Evolutionary conservation across 2,113 vertebrate genomes (phyloP).

Genomic region (Delphinus delphis): DNA sequence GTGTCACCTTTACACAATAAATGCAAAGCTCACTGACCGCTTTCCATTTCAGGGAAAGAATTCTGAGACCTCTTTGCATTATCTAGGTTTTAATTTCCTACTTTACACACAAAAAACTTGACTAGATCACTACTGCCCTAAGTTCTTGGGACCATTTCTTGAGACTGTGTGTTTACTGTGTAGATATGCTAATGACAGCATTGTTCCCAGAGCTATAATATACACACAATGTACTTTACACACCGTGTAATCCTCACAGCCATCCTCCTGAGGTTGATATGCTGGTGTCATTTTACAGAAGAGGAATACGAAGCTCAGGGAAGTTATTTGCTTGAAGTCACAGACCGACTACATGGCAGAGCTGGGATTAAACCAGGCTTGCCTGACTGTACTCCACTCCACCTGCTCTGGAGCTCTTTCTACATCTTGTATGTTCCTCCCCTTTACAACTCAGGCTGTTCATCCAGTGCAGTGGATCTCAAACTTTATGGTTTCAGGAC

Average conservation of each 20-base stretch:
- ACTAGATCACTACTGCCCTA: not conserved
- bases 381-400: not conserved
- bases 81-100: slow-evolving; percentile 8
- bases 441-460: not conserved
- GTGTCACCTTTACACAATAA: not conserved
- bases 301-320: not conserved
- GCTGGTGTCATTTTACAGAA: not conserved
- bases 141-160: not conserved
- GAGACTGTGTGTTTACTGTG: not conserved
- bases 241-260: not conserved
- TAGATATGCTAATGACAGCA: not conserved
- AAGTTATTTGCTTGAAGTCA: not conserved
- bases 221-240: not conserved
- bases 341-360: not conserved
- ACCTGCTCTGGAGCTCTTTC: not conserved
- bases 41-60: not conserved
- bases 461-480: not conserved
- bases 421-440: no score
- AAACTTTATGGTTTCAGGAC: not conserved
- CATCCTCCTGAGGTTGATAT: not conserved
- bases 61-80: not conserved
- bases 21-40: not conserved
- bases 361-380: not conserved
- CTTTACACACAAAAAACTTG: not conserved
- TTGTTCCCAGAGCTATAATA: not conserved